Conservation (phyloP, 2,113 vertebrate species). For the Chamaea fasciata region DNA sequence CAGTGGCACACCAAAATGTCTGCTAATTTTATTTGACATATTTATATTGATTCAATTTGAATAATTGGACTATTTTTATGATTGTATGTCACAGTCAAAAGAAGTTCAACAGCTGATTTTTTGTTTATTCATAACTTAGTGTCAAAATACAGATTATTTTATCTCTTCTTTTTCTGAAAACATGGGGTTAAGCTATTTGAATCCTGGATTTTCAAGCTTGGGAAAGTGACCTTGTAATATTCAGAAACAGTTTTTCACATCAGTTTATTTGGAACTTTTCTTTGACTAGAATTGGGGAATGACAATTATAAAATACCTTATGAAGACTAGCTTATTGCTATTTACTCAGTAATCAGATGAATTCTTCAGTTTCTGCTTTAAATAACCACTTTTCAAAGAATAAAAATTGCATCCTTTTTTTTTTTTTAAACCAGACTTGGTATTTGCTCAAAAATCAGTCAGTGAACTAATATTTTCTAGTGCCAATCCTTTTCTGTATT, state of each 20-base stretch:
- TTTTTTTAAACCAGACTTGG: not conserved
- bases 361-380: not conserved
- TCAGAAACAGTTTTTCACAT: not conserved
- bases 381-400: not conserved
- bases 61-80: not conserved
- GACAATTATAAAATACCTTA: not conserved
- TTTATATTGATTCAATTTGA: not conserved
- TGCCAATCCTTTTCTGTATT: not conserved
- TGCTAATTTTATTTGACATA: not conserved
- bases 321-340: not conserved
- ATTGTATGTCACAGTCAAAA: not conserved
- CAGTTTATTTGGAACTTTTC: not conserved
- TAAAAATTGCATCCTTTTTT: not conserved
- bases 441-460: not conserved
- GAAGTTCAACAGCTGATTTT: not conserved
- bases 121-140: not conserved
- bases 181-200: not conserved
- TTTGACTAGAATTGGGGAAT: not conserved
- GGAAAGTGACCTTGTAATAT: not conserved
- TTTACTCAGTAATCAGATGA: not conserved
- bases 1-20: not conserved
- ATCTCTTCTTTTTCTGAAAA: not conserved
- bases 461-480: not conserved
- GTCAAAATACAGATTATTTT: not conserved
- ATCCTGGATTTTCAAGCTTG: not conserved